A percentile compares a stretch with the other conserved stretches of the same genome.
These are phyloP conservation scores for Melanotaenia boesemani DNA, from an alignment of 2,797 vertebrate species.

Conservation along the genomic window DNA sequence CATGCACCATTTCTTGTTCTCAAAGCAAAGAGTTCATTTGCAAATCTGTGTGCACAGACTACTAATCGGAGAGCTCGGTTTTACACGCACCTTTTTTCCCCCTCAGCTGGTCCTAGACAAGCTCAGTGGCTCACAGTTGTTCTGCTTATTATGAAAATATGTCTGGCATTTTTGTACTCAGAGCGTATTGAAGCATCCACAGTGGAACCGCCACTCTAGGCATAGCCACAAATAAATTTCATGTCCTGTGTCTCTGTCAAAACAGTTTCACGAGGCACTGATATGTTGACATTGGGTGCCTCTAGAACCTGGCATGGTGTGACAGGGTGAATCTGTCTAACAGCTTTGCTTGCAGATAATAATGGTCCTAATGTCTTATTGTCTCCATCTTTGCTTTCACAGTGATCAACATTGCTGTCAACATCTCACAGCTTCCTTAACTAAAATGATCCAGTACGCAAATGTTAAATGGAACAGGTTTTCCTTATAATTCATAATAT, in stretches of 20 bases:
- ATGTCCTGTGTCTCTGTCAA: background rate
- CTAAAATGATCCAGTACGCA: no score
- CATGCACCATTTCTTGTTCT: background rate
- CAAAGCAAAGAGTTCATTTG: slow-evolving; percentile 1
- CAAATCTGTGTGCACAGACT: background rate
- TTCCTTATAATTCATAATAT: no score
- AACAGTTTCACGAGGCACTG: background rate
- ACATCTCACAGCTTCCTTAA: no score
- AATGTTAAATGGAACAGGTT: no score
- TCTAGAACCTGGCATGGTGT: background rate
- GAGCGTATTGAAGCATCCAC: background rate
- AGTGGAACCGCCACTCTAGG: background rate
- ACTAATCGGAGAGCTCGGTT: background rate
- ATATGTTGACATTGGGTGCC: background rate
- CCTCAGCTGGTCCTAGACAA: background rate
- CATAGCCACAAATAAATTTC: background rate
- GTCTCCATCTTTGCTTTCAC: background rate
- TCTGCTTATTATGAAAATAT: background rate
- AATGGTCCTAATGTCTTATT: background rate
- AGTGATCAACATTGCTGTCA: no score
- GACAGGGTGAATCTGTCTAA: background rate
- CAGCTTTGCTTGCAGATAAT: background rate
- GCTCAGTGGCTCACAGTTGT: background rate
- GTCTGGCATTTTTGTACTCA: background rate
- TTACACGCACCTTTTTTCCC: background rate